These are phyloP conservation scores for Prostheceraeus crozeri DNA, from an alignment of 2,888 invertebrate genomes.

Conservation along the genomic window DNA sequence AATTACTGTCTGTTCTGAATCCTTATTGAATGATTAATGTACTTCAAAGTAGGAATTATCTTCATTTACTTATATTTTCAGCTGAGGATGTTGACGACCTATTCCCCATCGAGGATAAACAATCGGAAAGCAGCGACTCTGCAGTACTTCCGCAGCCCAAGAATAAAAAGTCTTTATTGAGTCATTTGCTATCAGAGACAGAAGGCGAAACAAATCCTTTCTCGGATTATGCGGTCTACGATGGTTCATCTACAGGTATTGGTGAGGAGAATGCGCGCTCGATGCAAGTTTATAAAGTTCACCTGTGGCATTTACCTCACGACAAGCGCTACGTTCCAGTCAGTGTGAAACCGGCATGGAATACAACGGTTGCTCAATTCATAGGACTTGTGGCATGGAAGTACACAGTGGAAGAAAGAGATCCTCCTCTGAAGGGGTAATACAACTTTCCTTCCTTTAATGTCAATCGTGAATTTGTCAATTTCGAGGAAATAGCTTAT, in stretches of 20 bases:
- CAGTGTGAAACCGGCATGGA: not conserved
- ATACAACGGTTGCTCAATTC: constrained; percentile 28
- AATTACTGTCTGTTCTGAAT: no score
- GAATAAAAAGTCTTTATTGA: no score
- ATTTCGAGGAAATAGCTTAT: no score
- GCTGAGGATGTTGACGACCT: constrained; percentile 29
- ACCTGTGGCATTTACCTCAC: constrained; percentile 27
- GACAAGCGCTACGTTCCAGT: constrained; percentile 15
- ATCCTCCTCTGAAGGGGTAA: constrained; percentile 55
- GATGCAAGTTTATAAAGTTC: not conserved
- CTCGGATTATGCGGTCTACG: not conserved
- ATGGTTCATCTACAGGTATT: no score
- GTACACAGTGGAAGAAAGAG: constrained; percentile 61
- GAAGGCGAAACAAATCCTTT: not conserved
- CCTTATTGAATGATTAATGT: no score
- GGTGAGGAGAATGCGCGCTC: no score
- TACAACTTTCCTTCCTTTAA: not conserved
- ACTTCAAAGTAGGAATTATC: no score
- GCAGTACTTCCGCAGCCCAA: no score
- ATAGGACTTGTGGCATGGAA: constrained; percentile 79
- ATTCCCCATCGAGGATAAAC: not conserved
- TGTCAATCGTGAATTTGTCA: no score
- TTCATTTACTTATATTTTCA: constrained; percentile 6
- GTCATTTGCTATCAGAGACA: not conserved
- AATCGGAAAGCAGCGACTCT: no score